Conservation (phyloP, 2,888 invertebrate species). For the Clepsis dumicolana region DNA sequence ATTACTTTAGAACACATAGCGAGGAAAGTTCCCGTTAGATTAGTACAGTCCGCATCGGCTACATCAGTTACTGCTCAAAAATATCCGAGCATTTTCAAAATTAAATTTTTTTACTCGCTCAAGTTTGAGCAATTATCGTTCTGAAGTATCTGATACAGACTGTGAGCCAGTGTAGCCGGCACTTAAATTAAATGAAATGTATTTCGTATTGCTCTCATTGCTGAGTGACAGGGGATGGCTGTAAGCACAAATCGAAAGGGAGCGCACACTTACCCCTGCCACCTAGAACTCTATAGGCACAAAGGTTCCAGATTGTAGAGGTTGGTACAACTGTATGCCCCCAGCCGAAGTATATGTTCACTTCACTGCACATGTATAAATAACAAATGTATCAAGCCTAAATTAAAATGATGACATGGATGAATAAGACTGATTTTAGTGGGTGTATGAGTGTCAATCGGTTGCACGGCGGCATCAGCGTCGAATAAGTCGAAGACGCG, state of each 20-base stretch:
- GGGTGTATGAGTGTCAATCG: neutral
- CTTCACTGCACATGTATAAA: neutral
- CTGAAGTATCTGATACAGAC: neutral
- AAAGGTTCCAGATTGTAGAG: neutral
- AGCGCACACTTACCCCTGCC: neutral
- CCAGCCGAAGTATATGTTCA: neutral
- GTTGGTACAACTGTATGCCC: neutral
- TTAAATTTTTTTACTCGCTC: neutral
- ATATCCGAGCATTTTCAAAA: neutral
- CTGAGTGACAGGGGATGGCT: conserved; percentile 8
- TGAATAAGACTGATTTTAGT: neutral
- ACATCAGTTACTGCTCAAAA: neutral
- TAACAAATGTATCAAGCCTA: neutral
- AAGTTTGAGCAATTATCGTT: neutral
- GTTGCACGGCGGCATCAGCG: neutral
- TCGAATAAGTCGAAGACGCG: neutral
- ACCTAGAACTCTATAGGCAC: neutral
- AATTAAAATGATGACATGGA: neutral
- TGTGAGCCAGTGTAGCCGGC: neutral
- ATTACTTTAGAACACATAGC: conserved; percentile 28
- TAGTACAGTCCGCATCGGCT: neutral
- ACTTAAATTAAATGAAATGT: conserved; percentile 17
- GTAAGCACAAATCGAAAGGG: neutral
- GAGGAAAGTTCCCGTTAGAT: conserved; percentile 25
- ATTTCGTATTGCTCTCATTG: conserved; percentile 15